Percentiles rank a stretch among this genome's conserved stretches.
Evolutionary conservation across 2,888 invertebrate genomes (phyloP).

Genomic region (Phortica magna): DNA sequence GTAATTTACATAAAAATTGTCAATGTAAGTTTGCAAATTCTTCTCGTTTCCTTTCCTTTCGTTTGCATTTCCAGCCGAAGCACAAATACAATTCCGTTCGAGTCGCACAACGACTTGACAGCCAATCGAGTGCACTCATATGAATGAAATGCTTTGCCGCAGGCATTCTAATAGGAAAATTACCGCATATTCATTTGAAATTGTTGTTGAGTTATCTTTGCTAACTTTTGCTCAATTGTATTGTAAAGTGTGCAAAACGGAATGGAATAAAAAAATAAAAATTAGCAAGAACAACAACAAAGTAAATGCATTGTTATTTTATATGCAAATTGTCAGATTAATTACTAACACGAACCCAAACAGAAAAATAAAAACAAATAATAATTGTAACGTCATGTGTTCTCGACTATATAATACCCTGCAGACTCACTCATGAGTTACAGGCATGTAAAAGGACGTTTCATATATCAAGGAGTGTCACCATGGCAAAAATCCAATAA

Average conservation of each 20-base stretch:
- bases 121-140: conserved; percentile 25
- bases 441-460: too few relatives aligned
- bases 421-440: neutral
- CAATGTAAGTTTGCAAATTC: neutral
- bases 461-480: too few relatives aligned
- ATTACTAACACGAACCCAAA: conserved; percentile 51
- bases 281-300: neutral
- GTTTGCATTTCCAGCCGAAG: too few relatives aligned
- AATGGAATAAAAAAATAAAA: neutral
- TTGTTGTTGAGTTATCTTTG: conserved; percentile 2
- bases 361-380: conserved; percentile 19
- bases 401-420: conserved; percentile 26
- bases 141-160: conserved; percentile 44
- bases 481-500: too few relatives aligned
- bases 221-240: neutral
- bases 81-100: neutral
- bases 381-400: neutral
- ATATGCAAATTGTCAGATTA: conserved; percentile 66
- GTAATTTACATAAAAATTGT: conserved; percentile 4
- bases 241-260: neutral
- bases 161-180: conserved; percentile 53
- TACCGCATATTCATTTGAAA: conserved; percentile 37
- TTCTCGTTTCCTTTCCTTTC: neutral
- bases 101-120: neutral
- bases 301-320: conserved; percentile 2